Evolutionary conservation across 2,113 vertebrate species (phyloP), one percentile per base, ranked within the genome.

Genomic region (Caracal caracal): DNA sequence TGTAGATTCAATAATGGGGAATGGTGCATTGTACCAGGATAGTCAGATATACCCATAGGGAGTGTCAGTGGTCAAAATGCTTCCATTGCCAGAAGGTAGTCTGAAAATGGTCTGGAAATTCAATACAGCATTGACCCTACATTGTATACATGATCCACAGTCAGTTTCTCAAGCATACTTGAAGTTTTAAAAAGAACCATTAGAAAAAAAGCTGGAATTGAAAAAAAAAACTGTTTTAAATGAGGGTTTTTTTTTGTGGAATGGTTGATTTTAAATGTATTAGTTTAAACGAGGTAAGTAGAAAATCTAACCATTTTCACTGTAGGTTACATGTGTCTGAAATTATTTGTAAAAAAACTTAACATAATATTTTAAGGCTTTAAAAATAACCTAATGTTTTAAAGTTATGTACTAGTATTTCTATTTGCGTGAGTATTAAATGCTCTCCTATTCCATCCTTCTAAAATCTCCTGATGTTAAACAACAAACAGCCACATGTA

Each of bases 1-100:
- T 99, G 99, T 99, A 98, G 99, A 99, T 99, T 99, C 99, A 99
- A 99, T 99, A 99, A 99, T 97, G 98, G 98, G 98, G 98, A 99
- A 98, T 97, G 98, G 97, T 98, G 98, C 98, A 98, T 98, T 99
- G 99, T 98, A 98, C 98, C 97, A 99, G 99, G 99, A 99, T 99
- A 99, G 99, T 99, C 99, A 99, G 99, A 99, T 99, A 99, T 99
- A 99, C 99, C 99, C 99, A 99, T 97, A 99, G 99, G 99, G 99
- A 99, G 99, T 99, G 99, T 99, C 99, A 99, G 99, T 99, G 99
- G 99, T 99, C 99, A 99, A 99, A 99, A 99, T 99, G 99, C 99
- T 99, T 99, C 99, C 99, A 99, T 99, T 99, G 99, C 99, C 99
- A 99, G 99, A 99, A 99, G 99, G 99, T 99, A 99, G 99, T 99